Base-by-base conservation (phyloP, 2,113 vertebrate genomes). In the Felis chaus region DNA sequence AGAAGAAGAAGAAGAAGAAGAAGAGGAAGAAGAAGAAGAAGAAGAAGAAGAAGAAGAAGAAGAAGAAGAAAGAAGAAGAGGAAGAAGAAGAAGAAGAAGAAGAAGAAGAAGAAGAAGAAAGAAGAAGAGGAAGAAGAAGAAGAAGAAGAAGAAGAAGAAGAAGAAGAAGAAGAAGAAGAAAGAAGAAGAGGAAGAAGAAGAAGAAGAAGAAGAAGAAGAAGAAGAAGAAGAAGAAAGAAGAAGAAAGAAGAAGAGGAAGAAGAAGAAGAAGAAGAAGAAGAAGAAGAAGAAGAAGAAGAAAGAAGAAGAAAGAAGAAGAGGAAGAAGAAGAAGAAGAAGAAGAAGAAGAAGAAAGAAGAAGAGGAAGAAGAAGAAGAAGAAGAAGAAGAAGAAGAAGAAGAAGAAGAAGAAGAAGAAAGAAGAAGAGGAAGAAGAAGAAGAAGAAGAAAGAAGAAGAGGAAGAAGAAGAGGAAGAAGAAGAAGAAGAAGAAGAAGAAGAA, bases 131-230 rank as follows among this genome's bases (percentile, higher is more conserved):
- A 50, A 12, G 7, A 80, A 36, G 57, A 50, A 1, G 27, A 80
- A 5, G 27, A 76, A 57, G 16, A 36, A 66, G 31, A 4, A 45
- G 63, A 41, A 33, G 1, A 41, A 14, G 23, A 65, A 78, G 29
- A n/a, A 2, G 0, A 33, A 33, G 2, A n/a, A 39, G 3, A 23
- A 14, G 8, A 27, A n/a, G n/a, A n/a, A n/a, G n/a, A n/a, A n/a
- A n/a, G n/a, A n/a, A n/a, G n/a, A n/a, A n/a, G n/a, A n/a, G n/a
- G n/a, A n/a, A n/a, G n/a, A n/a, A 73, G 36, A 48, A 71, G 2
- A 39, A 76, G 12, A 13, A 19, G 16, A 50, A 0, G 48, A 50
- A 50, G 48, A 50, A 50, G 48, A 50, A 12, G 48, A 50, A 2
- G 48, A 50, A 21, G 33, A 53, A 71, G 41, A 13, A 50, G 50